Base-by-base conservation (phyloP, 2,113 vertebrate genomes). In the Shinisaurus crocodilurus region DNA sequence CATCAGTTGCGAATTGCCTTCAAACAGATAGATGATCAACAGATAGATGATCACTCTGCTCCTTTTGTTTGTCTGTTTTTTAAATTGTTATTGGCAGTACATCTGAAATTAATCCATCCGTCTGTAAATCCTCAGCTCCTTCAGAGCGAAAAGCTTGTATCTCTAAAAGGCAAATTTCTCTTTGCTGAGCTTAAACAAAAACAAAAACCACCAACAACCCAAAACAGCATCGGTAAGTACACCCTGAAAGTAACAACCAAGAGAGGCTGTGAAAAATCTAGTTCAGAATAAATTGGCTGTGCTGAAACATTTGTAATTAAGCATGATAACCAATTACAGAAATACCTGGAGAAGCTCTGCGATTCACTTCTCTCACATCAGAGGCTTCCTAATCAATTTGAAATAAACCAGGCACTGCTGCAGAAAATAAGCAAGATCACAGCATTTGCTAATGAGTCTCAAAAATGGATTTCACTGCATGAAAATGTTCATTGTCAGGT, bases 401-500 rank as follows among this genome's bases (percentile, higher is more conserved):
- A 96, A 97, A 96, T 95, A 97, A 90, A 97, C 96, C 89, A 97
- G 93, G 93, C 89, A 40, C 89, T 89, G 92, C 91, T 95, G 94
- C 43, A 94, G 94, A 97, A 97, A 98, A 97, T 96, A 97, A 97
- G 96, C 95, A 96, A 96, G 96, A 98, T 97, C 96, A 97, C 94
- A 97, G 95, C 77, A 8, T 94, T 96, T 96, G 90, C 94, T 97
- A 98, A 97, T 96, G 96, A 98, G 95, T 95, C 95, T 97, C 95
- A 94, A 90, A 97, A 98, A 97, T 96, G 96, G 94, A 97, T 97
- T 97, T 97, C 70, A 9, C 94, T 88, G 95, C 95, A 95, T 96
- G 96, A 97, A 97, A 97, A 97, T 96, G 86, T 96, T 97, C 96
- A 96, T 94, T 97, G 96, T 96, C 92, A 93, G 94, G 95, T 97